Conservation (phyloP, 2,888 invertebrate genomes). For the Brenthis hecate region DNA sequence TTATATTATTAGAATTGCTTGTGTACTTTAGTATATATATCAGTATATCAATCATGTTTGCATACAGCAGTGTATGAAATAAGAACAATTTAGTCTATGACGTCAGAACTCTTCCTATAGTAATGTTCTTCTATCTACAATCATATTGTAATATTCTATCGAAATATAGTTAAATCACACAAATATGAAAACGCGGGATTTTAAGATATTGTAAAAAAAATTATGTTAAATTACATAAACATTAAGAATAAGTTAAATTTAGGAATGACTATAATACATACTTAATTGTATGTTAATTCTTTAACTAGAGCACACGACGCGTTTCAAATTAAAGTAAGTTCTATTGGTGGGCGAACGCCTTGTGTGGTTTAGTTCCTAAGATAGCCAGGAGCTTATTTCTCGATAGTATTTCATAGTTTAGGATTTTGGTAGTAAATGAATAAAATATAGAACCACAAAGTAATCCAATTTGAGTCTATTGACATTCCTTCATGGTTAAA, state of each 20-base stretch:
- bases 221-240: neutral
- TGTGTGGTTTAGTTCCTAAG: slow-evolving; percentile 38
- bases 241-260: slow-evolving; percentile 16
- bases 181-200: neutral
- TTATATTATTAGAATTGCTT: too few relatives aligned
- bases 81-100: neutral
- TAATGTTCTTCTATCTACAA: neutral
- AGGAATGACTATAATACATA: slow-evolving; percentile 20
- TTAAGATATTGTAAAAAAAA: slow-evolving; percentile 1
- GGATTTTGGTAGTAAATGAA: slow-evolving; percentile 27
- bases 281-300: slow-evolving; percentile 34
- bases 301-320: slow-evolving; percentile 40
- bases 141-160: slow-evolving; percentile 4
- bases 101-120: slow-evolving; percentile 4
- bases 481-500: slow-evolving; percentile 31
- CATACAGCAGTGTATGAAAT: neutral
- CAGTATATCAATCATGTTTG: too few relatives aligned
- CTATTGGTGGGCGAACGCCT: slow-evolving; percentile 23
- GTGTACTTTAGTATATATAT: too few relatives aligned
- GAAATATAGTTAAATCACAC: neutral
- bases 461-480: slow-evolving; percentile 28
- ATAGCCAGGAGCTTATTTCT: slow-evolving; percentile 41
- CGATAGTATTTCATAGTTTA: slow-evolving; percentile 32
- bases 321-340: neutral
- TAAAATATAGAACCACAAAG: slow-evolving; percentile 24